These are phyloP conservation scores for Mythimna loreyi DNA, from an alignment of 2,888 invertebrate species.

Conservation along the genomic window DNA sequence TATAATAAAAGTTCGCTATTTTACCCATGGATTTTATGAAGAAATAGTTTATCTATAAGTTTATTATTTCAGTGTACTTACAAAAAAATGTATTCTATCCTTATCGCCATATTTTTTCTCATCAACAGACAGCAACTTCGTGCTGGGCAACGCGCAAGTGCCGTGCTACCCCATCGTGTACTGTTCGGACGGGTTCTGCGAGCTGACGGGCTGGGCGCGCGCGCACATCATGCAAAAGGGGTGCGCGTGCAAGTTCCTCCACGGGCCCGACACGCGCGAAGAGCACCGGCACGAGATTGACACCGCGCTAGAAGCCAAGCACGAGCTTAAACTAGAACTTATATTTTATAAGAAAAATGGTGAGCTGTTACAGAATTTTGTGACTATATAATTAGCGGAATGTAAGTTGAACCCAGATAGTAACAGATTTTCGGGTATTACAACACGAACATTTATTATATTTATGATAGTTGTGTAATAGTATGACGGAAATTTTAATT, in stretches of 20 bases:
- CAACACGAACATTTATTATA: too few species aligned
- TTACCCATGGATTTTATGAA: too few species aligned
- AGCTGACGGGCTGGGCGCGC: constrained; percentile 97
- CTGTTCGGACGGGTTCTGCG: constrained; percentile 99
- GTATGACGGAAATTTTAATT: too few species aligned
- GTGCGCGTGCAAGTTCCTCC: constrained; percentile 98
- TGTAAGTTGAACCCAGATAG: too few species aligned
- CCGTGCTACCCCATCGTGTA: constrained; percentile 98
- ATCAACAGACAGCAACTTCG: constrained; percentile 97
- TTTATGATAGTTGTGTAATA: too few species aligned
- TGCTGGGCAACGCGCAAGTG: constrained; percentile 98
- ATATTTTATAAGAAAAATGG: constrained; percentile 98
- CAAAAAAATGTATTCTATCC: too few species aligned
- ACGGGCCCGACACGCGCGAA: constrained; percentile 97
- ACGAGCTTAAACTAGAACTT: constrained; percentile 98
- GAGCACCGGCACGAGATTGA: constrained; percentile 97
- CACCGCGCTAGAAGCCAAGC: constrained; percentile 96
- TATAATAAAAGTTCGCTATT: too few species aligned
- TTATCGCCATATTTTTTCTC: constrained; percentile 30
- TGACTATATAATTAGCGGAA: too few species aligned
- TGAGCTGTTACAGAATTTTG: constrained; percentile 72
- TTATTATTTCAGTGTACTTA: too few species aligned
- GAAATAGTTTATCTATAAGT: too few species aligned
- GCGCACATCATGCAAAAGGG: constrained; percentile 99
- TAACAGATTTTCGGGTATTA: too few species aligned